Base-by-base conservation (phyloP, 2,797 vertebrate genomes). In the Neopelma chrysocephalum region DNA sequence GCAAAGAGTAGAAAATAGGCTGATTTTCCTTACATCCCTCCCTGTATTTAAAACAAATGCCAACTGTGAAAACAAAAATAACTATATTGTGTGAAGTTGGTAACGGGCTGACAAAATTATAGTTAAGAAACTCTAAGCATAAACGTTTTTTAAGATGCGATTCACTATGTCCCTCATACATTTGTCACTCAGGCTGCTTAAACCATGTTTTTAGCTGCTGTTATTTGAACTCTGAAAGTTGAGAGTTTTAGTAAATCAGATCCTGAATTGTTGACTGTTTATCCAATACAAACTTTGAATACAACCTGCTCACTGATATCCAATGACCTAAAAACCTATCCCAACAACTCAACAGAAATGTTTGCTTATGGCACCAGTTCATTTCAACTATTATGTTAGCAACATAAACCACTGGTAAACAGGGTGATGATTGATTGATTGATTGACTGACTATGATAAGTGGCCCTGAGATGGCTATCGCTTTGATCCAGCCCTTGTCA, bases 61-160 rank as follows among this genome's bases (percentile, higher is more conserved):
- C 78, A 94, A 68, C 79, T 76, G 84, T 80, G 85, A 93, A 95
- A 94, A 87, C 43, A 19, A 81, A 83, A 91, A 94, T 88, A 93
- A 61, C 5, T 11, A 86, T 69, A 60, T 42, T 50, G 53, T 79
- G 82, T 68, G 69, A 93, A 88, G 72, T 2, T 77, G 84, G 82
- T 83, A 93, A 77, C 0, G 0, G 91, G 53, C 71, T 94, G 76
- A 89, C 85, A 95, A 92, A 82, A 40, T 65, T 70, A 42, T 12
- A 53, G 60, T 57, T 80, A 85, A 85, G 57, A 80, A 71, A 2
- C 19, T 64, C 54, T 54, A 81, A 13, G 31, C 29, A 50, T 17
- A 81, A 94, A 58, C 13, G 77, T 34, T 51, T 85, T 88, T 87
- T 31, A 76, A 76, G 62, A 47, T 43, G 43, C 85, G 13, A 82